Conservation (phyloP, 2,888 invertebrate species). For the Crematogaster levior region DNA sequence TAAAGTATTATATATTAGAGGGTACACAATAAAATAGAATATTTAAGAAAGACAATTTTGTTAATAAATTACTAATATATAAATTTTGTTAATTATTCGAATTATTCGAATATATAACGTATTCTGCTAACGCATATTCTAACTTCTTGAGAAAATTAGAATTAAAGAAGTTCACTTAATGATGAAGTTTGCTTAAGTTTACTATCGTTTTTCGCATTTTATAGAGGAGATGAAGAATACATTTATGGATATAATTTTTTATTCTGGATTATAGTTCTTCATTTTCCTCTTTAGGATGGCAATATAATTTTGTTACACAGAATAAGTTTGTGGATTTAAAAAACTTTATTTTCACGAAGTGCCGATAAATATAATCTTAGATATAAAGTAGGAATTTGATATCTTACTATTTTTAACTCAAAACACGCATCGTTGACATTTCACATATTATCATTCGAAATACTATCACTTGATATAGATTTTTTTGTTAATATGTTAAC, state of each 20-base stretch:
- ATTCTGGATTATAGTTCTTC: background rate
- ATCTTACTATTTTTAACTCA: background rate
- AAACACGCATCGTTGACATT: background rate
- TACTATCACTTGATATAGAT: background rate
- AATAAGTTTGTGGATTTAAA: background rate
- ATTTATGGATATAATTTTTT: background rate
- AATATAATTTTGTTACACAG: background rate
- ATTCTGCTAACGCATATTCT: too few relatives aligned
- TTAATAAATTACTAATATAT: conserved; percentile 12
- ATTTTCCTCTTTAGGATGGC: too few relatives aligned
- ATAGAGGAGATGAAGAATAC: background rate
- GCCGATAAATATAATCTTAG: conserved; percentile 9
- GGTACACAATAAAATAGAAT: too few relatives aligned
- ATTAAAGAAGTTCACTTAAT: background rate
- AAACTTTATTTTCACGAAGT: background rate
- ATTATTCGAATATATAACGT: background rate
- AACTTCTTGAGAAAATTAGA: background rate
- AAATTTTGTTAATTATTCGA: too few relatives aligned
- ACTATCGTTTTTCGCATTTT: background rate
- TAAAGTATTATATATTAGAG: background rate
- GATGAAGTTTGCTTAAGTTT: too few relatives aligned
- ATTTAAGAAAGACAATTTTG: background rate
- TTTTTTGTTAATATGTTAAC: background rate
- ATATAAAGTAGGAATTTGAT: conserved; percentile 6
- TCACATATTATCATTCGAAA: background rate